Conservation (phyloP, 2,113 vertebrate genomes). For the Dendrocopos noguchii region DNA sequence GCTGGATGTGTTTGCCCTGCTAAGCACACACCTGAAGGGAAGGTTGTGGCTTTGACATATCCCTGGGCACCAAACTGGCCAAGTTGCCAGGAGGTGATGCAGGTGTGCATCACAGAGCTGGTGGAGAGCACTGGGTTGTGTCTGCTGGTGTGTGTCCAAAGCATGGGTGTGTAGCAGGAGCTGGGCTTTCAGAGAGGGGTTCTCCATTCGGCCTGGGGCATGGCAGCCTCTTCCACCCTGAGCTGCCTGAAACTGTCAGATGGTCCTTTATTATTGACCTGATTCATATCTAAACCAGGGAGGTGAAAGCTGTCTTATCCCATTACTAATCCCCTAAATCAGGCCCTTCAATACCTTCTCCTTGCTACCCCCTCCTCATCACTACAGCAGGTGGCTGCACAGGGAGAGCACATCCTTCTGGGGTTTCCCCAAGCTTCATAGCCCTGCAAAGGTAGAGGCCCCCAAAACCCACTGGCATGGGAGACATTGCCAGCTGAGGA, state of each 20-base stretch:
- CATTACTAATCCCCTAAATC: conserved; percentile 61
- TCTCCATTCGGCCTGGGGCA: background rate
- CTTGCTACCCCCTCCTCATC: background rate
- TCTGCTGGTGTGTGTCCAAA: accelerated
- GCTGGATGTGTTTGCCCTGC: background rate
- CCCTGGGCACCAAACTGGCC: background rate
- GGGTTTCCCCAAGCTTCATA: background rate
- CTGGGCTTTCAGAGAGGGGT: background rate
- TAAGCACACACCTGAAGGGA: background rate
- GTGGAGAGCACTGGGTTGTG: accelerated
- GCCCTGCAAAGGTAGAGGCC: background rate
- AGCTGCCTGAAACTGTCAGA: conserved; percentile 38
- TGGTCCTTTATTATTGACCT: conserved; percentile 57
- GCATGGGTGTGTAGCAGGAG: accelerated
- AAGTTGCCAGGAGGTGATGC: background rate
- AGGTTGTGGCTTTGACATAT: background rate
- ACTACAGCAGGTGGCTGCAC: background rate
- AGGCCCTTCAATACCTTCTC: conserved; percentile 12
- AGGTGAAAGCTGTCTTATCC: conserved; percentile 68
- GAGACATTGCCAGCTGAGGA: background rate
- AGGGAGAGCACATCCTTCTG: background rate
- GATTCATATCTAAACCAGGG: conserved; percentile 61
- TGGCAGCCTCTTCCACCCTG: background rate
- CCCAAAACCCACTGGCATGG: background rate
- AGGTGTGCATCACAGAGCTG: accelerated